Evolutionary conservation across 1,140 invertebrate genomes (phyloP), one percentile per base, ranked within the genome.

Genomic region (Polypedilum pembai): DNA sequence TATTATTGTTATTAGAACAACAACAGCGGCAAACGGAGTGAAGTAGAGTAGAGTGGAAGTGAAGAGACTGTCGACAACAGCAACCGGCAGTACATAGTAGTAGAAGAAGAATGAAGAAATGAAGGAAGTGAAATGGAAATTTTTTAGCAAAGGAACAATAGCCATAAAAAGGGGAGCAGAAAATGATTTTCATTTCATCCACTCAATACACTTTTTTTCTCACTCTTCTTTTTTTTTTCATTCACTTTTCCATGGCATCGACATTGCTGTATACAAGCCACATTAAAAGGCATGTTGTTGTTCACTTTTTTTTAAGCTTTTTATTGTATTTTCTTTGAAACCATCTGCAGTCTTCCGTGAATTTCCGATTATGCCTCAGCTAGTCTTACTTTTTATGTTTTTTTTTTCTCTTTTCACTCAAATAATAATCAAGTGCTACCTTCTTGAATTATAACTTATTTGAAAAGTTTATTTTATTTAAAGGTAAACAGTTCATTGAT

Each of bases 271-370:
- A 18, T 66, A 66, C 65, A 66, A 66, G 12, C 65, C 65, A 66
- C 65, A 66, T 66, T 66, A 66, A 66, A 66, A 66, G 65, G 65
- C 65, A 17, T 66, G 65, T 66, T 66, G 65, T 66, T 17, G 24
- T 56, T 56, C 45, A 56, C 12, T 56, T 12, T 56, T 15, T 45
- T 15, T 4, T n/a, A 56, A 56, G n/a, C 45, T 56, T 56, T 4
- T 56, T 56, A n/a, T 56, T n/a, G n/a, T 56, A 10, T 69, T 66
- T 66, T 69, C n/a, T 20, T 69, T 69, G 65, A 21, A 69, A 69
- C 17, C 65, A 69, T 69, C 65, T 69, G 65, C 65, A 69, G 65
- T 69, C 65, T 20, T 20, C 65, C 65, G 65, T 69, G 18, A 69
- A 69, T 69, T 69, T 20, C 65, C 65, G 65, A 69, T 69, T 69